Percentiles rank a stretch among this genome's conserved stretches.
phyloP scores from a whole-genome alignment of 2,797 vertebrate genomes.

The Hyperoplus lanceolatus region DNA sequence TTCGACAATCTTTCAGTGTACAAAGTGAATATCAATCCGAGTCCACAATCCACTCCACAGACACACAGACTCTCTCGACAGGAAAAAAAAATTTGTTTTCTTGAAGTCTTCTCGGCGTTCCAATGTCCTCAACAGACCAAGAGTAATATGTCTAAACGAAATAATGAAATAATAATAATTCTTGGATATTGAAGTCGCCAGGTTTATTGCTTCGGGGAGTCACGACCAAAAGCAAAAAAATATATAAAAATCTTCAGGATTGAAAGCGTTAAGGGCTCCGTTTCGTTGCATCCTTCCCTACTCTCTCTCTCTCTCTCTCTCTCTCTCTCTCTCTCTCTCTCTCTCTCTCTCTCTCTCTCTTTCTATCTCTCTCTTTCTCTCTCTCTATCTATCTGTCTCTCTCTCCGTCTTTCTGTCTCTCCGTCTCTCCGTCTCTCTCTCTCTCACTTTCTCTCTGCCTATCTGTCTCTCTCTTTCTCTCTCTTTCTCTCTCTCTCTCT shows the following conservation, averaged over 20 bases:
- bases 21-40: background rate
- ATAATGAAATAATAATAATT: constrained; percentile 36
- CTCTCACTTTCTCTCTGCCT: constrained; percentile 61
- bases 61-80: background rate
- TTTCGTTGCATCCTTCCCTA: background rate
- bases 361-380: constrained; percentile 30
- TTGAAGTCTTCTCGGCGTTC: background rate
- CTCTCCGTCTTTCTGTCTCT: constrained; percentile 65
- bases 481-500: constrained; percentile 51
- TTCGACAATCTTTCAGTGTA: background rate
- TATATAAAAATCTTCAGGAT: constrained; percentile 32
- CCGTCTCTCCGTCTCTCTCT: constrained; percentile 41
- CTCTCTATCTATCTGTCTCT: background rate
- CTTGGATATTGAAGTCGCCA: constrained; percentile 25
- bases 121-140: background rate
- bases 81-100: constrained; percentile 16
- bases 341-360: constrained; percentile 62
- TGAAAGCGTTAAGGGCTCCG: constrained; percentile 47
- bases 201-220: constrained; percentile 58
- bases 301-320: constrained; percentile 43
- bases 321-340: constrained; percentile 38
- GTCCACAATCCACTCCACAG: background rate
- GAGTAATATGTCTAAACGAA: background rate
- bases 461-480: constrained; percentile 35
- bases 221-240: background rate